Base-by-base conservation (phyloP, 92 coral and sea anemone species). In the Pocillopora meandrina region DNA sequence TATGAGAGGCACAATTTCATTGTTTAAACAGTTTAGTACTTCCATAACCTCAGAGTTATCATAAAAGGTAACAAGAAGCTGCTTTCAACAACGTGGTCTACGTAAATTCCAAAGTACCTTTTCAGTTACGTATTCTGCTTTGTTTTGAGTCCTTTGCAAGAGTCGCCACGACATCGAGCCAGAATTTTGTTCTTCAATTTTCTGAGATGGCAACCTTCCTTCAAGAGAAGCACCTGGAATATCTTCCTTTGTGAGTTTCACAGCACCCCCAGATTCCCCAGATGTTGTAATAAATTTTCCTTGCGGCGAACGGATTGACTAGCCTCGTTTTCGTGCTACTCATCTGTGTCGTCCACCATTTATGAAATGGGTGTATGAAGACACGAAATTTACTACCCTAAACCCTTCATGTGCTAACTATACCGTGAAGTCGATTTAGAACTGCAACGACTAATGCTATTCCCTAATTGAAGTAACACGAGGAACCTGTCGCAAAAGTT, bases 261-360 rank as follows among this genome's bases (percentile, higher is more conserved):
- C n/a, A 16, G 2, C 76, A 71, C 26, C 26, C 0, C 26, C 26
- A 23, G 76, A 71, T 58, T 58, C 47, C 18, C 13, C 14, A 34
- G 76, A 71, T 71, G 76, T 36, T 71, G 12, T 0, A 31, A 23
- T 23, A 23, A 23, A 23, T 71, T 71, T 71, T 71, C 18, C 76
- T 47, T 18, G 19, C 2, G 42, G 34, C 14, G 33, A 23, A 16
- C 12, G 74, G 74, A 33, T 49, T 69, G 74, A 69, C 74, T 69
- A 69, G 74, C 42, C 74, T 69, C 23, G 76, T 71, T 71, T 20
- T 71, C 56, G 76, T 26, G 76, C 76, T 71, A 36, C 18, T 71
- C 56, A 58, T 56, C 76, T 17, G 57, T 35, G 76, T 56, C 47
- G 16, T 62, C n/a, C 66, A 23, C 66, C 21, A 62, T 62, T 62